Conservation (phyloP, 1,140 invertebrate genomes). For the Chrysomallon squamiferum region DNA sequence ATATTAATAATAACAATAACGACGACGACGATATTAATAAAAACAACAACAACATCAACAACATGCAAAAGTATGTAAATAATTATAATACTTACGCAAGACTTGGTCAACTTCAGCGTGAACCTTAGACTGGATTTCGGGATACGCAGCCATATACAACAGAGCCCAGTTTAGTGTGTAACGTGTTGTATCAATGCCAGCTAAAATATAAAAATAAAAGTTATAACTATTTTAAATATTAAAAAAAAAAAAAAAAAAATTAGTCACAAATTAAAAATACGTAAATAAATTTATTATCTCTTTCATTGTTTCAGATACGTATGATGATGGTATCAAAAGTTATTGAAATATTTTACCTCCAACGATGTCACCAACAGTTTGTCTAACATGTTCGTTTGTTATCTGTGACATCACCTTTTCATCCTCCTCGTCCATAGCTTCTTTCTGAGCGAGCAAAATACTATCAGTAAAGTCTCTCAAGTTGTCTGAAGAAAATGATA, state of each 20-base stretch:
- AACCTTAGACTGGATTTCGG: slow-evolving; percentile 72
- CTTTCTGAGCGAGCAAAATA: slow-evolving; percentile 17
- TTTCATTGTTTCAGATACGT: too few species aligned
- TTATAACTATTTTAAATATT: too few species aligned
- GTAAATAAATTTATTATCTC: too few species aligned
- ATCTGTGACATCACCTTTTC: slow-evolving; percentile 8
- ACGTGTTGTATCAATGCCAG: slow-evolving; percentile 75
- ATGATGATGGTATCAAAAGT: too few species aligned
- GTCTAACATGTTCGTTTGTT: slow-evolving; percentile 20
- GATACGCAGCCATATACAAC: slow-evolving; percentile 61
- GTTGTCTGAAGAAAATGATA: slow-evolving; percentile 6
- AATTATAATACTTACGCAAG: slow-evolving; percentile 70
- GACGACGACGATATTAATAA: too few species aligned
- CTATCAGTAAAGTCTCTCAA: slow-evolving; percentile 22
- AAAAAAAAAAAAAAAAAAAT: too few species aligned
- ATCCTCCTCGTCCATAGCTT: slow-evolving; percentile 20
- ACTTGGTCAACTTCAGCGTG: slow-evolving; percentile 79
- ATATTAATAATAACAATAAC: too few species aligned
- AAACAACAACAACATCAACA: too few species aligned
- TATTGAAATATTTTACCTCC: too few species aligned
- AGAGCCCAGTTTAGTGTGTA: slow-evolving; percentile 54
- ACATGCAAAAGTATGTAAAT: too few species aligned
- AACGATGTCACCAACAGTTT: slow-evolving; percentile 26
- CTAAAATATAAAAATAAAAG: too few species aligned
- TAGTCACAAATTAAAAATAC: too few species aligned